Percentiles rank a stretch among this genome's conserved stretches.
These are phyloP conservation scores for Aphodius sticticus DNA, from an alignment of 2,888 invertebrate species.

Conservation along the genomic window DNA sequence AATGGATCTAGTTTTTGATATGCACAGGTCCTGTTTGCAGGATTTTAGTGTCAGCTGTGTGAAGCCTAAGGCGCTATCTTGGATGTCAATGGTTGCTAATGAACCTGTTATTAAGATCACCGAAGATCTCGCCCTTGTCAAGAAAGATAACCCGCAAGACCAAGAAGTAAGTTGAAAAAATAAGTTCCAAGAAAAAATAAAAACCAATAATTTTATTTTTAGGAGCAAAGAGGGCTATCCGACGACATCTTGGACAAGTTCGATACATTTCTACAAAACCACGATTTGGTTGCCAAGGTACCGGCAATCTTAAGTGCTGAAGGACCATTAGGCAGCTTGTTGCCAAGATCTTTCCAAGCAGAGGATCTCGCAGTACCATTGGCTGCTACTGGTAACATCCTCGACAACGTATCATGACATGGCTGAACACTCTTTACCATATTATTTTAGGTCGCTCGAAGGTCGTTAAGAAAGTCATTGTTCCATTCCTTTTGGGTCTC, in stretches of 20 bases:
- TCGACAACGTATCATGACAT: neutral
- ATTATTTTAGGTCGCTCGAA: slow-evolving; percentile 69
- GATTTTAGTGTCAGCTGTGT: slow-evolving; percentile 77
- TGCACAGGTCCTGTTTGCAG: slow-evolving; percentile 73
- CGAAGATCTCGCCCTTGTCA: slow-evolving; percentile 77
- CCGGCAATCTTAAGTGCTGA: slow-evolving; percentile 69
- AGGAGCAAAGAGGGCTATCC: slow-evolving; percentile 64
- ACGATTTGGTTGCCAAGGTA: slow-evolving; percentile 77
- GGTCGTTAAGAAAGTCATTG: slow-evolving; percentile 83
- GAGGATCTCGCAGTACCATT: slow-evolving; percentile 76
- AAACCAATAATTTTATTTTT: slow-evolving; percentile 44
- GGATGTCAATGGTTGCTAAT: slow-evolving; percentile 73
- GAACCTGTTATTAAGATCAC: slow-evolving; percentile 78
- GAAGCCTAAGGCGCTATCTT: slow-evolving; percentile 79
- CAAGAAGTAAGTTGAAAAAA: slow-evolving; percentile 45
- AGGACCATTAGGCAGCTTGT: slow-evolving; percentile 66
- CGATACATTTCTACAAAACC: slow-evolving; percentile 78
- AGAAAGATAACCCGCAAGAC: slow-evolving; percentile 63
- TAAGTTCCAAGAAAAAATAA: neutral
- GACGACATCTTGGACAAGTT: slow-evolving; percentile 74
- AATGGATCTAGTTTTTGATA: slow-evolving; percentile 69
- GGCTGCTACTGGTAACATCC: slow-evolving; percentile 61
- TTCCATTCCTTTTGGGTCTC: slow-evolving; percentile 85
- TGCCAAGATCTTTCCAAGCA: slow-evolving; percentile 73
- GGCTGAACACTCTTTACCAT: neutral